Percentiles rank a stretch among this genome's conserved stretches.
Evolutionary conservation across 2,113 vertebrate genomes (phyloP).

Genomic region (Clinocottus analis): DNA sequence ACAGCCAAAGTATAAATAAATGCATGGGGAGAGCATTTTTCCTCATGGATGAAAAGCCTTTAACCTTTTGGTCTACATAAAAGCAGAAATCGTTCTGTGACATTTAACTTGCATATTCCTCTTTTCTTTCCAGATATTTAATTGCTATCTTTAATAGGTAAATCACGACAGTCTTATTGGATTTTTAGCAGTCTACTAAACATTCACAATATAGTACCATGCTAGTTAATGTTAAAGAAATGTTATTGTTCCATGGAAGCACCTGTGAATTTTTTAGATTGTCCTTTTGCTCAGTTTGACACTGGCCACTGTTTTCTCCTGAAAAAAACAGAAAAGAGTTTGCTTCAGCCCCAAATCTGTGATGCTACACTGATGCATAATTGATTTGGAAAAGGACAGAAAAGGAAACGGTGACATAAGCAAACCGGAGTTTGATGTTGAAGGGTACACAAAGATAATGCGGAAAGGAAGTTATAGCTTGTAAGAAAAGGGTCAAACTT

Average conservation of each 20-base stretch:
- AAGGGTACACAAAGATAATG: slow-evolving; percentile 23
- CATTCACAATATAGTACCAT: slow-evolving; percentile 23
- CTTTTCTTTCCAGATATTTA: slow-evolving; percentile 49
- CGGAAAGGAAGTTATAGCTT: slow-evolving; percentile 22
- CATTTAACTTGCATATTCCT: slow-evolving; percentile 72
- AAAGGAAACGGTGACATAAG: slow-evolving; percentile 65
- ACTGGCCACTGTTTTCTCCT: slow-evolving; percentile 31
- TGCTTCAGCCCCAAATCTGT: slow-evolving; percentile 57
- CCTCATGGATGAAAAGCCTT: slow-evolving; percentile 79
- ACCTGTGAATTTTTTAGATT: slow-evolving; percentile 41
- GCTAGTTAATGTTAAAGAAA: slow-evolving; percentile 46
- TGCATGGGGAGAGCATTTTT: slow-evolving; percentile 79
- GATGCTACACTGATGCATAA: slow-evolving; percentile 57
- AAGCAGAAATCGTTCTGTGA: slow-evolving; percentile 66
- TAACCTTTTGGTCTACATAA: slow-evolving; percentile 75
- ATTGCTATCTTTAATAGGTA: slow-evolving; percentile 56
- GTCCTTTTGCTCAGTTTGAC: slow-evolving; percentile 41
- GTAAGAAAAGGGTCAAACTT: background rate
- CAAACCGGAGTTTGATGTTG: slow-evolving; percentile 50
- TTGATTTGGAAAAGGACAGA: slow-evolving; percentile 67
- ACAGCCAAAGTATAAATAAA: slow-evolving; percentile 84
- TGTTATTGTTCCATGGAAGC: slow-evolving; percentile 40
- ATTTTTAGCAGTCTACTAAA: slow-evolving; percentile 46
- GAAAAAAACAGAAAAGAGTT: slow-evolving; percentile 24
- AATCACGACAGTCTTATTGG: slow-evolving; percentile 43